These are phyloP conservation scores for Leptestheria dahalacensis DNA, from an alignment of 1,140 invertebrate species.

Conservation along the genomic window DNA sequence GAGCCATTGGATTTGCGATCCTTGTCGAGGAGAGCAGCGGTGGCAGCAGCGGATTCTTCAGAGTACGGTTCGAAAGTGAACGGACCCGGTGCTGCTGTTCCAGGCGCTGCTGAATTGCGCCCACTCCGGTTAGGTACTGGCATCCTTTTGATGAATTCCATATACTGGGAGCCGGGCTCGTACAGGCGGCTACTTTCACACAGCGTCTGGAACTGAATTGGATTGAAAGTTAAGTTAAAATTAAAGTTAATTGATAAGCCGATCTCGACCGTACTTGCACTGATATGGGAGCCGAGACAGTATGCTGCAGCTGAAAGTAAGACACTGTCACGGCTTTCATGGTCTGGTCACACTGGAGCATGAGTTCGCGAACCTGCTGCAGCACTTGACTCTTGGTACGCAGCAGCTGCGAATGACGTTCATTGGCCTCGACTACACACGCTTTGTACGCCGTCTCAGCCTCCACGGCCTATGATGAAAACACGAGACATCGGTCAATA, in stretches of 20 bases:
- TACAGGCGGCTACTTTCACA: constrained; percentile 35
- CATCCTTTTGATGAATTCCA: constrained; percentile 34
- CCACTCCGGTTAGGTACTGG: constrained; percentile 21
- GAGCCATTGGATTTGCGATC: constrained; percentile 19
- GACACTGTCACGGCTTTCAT: constrained; percentile 36
- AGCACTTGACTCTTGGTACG: constrained; percentile 33
- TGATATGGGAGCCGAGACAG: constrained; percentile 32
- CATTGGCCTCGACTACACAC: constrained; percentile 37
- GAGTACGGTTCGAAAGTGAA: constrained; percentile 34
- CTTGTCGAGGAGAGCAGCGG: constrained; percentile 15
- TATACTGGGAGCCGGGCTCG: constrained; percentile 37
- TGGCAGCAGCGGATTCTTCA: constrained; percentile 13
- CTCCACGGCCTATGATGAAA: constrained; percentile 27
- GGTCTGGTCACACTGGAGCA: constrained; percentile 35
- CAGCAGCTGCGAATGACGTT: constrained; percentile 30
- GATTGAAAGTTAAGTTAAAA: too few relatives aligned
- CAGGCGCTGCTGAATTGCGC: constrained; percentile 4
- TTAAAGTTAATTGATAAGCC: too few relatives aligned
- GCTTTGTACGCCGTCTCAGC: constrained; percentile 37
- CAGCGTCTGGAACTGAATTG: constrained; percentile 36
- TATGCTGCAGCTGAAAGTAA: constrained; percentile 40
- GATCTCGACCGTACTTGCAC: constrained; percentile 17
- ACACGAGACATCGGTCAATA: constrained; percentile 1
- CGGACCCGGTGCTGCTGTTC: constrained; percentile 21
- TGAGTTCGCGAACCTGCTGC: constrained; percentile 34